Evolutionary conservation across 2,797 vertebrate species (phyloP).

Genomic region (Melanotaenia parkinsoni): DNA sequence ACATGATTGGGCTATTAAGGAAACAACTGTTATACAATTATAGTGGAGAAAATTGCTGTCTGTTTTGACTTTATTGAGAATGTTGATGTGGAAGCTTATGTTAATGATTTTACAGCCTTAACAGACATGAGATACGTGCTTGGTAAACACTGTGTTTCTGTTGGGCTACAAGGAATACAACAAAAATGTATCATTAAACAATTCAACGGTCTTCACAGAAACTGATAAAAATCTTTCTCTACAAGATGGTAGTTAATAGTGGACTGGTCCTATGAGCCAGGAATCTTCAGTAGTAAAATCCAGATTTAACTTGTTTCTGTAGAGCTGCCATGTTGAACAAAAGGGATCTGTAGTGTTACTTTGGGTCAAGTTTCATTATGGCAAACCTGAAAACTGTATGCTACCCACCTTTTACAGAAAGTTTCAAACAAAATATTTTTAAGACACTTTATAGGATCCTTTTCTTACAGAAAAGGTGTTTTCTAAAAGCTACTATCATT

Average conservation of each 20-base stretch:
- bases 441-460: background rate
- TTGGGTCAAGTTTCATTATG: background rate
- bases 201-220: conserved; percentile 5
- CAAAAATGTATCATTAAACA: conserved; percentile 18
- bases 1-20: conserved; percentile 37
- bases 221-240: background rate
- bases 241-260: background rate
- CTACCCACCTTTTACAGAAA: background rate
- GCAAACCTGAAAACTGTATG: background rate
- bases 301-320: background rate
- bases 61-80: conserved; percentile 14
- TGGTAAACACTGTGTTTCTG: conserved; percentile 49
- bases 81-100: background rate
- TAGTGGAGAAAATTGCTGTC: conserved; percentile 7
- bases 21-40: conserved; percentile 16
- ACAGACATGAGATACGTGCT: conserved; percentile 29
- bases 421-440: background rate
- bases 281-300: background rate
- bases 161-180: conserved; percentile 17
- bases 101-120: conserved; percentile 25
- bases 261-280: background rate
- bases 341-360: background rate
- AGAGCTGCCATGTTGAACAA: background rate
- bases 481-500: background rate
- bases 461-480: background rate